Conservation (phyloP, 2,888 invertebrate species). For the Ephialtes manifestator region DNA sequence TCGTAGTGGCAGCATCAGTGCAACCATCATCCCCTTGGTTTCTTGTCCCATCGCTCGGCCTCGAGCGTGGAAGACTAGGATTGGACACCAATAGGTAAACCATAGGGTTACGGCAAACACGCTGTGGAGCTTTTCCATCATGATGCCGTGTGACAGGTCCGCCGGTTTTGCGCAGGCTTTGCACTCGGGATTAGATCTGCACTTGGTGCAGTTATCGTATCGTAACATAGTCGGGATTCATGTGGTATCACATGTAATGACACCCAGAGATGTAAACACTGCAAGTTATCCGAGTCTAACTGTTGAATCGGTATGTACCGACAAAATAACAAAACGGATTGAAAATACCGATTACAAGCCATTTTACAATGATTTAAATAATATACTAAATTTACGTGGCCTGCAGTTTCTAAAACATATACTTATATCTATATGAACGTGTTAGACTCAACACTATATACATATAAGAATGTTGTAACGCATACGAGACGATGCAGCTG, state of each 20-base stretch:
- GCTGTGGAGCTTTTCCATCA: slow-evolving; percentile 68
- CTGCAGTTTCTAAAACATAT: too few species aligned
- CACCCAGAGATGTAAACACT: not conserved
- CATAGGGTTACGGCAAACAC: slow-evolving; percentile 70
- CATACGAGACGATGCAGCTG: not conserved
- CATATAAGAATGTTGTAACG: not conserved
- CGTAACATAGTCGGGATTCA: slow-evolving; percentile 20
- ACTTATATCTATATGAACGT: too few species aligned
- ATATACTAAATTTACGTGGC: too few species aligned
- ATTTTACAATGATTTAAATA: too few species aligned
- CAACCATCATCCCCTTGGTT: slow-evolving; percentile 40
- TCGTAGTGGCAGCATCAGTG: slow-evolving; percentile 40
- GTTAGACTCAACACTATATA: not conserved
- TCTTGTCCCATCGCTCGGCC: slow-evolving; percentile 14
- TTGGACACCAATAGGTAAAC: slow-evolving; percentile 68
- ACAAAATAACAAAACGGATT: not conserved
- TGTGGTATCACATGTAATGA: not conserved
- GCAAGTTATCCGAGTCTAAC: not conserved
- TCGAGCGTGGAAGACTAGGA: slow-evolving; percentile 66
- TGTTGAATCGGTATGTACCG: not conserved
- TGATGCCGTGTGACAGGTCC: slow-evolving; percentile 70
- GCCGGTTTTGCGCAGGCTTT: slow-evolving; percentile 59
- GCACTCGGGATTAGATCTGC: slow-evolving; percentile 68
- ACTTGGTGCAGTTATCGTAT: slow-evolving; percentile 29
- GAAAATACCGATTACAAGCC: too few species aligned